Base-by-base conservation (phyloP, 2,797 vertebrate genomes). In the Strix occidentalis region DNA sequence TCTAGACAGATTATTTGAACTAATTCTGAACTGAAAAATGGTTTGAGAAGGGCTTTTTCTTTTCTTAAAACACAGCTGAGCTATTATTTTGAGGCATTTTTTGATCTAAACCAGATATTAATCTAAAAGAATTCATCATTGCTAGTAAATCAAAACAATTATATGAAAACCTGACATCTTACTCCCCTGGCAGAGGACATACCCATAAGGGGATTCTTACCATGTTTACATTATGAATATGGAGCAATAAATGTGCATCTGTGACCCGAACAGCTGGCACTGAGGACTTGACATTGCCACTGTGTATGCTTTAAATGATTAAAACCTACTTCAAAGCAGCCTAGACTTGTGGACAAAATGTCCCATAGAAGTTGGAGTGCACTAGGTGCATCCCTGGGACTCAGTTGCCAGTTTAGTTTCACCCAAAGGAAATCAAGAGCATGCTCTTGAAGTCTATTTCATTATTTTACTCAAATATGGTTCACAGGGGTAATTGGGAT, bases 161-260 rank as follows among this genome's bases (percentile, higher is more conserved):
- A 19, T 17, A 31, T 19, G 10, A 25, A 79, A 87, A 91, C 4
- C 11, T 78, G 31, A 24, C 12, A 13, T 41, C 18, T 72, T 83
- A 48, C 4, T 2, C 11, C 14, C 2, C 3, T 3, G 0, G 16
- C 10, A 12, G 13, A 46, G 28, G 33, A 26, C 4, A 41, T 60
- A 63, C 39, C 12, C n/a, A 10, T 54, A n/a, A 65, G 23, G 11
- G 1, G 0, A 57, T 11, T 64, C 26, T 53, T 35, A 31, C 3
- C 1, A 1, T 33, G 33, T 28, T 33, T 66, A 31, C 0, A 1
- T 56, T 79, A 35, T 18, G 14, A 56, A 48, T 66, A 28, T 6
- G 9, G 29, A 91, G 8, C 26, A 76, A 45, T 41, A 74, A 37
- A 56, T 25, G 5, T 41, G 9, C 13, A 46, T 43, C 35, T 74